Evolutionary conservation across 2,797 vertebrate species (phyloP).

Genomic region (Acipenser transmontanus): DNA sequence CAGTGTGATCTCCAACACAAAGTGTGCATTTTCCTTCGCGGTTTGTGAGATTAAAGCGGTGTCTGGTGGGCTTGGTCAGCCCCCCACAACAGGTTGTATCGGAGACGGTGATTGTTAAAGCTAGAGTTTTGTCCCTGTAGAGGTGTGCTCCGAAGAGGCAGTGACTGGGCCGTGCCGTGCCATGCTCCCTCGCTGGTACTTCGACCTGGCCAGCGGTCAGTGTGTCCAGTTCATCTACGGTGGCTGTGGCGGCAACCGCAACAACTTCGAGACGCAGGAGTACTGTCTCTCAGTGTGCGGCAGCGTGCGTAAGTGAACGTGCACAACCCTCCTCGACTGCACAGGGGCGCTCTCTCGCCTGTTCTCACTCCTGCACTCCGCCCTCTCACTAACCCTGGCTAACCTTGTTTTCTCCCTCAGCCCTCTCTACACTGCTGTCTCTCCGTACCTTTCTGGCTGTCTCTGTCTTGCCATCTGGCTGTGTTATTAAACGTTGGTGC

Average conservation of each 20-base stretch:
- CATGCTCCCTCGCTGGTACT: conserved; percentile 96
- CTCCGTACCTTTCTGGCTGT: conserved; percentile 26
- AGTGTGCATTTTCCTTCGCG: too few relatives aligned
- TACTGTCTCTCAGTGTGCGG: conserved; percentile 97
- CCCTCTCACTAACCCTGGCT: conserved; percentile 23
- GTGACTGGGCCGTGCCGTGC: conserved; percentile 90
- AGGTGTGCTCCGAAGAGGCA: conserved; percentile 91
- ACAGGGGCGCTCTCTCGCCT: conserved; percentile 33
- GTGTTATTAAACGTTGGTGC: too few relatives aligned
- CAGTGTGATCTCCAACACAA: too few relatives aligned
- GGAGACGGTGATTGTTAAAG: too few relatives aligned
- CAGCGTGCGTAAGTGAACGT: conserved; percentile 86
- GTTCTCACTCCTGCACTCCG: conserved; percentile 20
- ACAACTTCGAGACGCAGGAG: conserved; percentile 97
- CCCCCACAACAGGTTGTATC: too few relatives aligned
- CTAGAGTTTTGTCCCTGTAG: conserved; percentile 43
- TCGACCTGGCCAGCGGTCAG: conserved; percentile 82
- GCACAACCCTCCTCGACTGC: conserved; percentile 32
- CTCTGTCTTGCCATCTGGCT: conserved; percentile 1
- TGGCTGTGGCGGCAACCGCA: conserved; percentile 95
- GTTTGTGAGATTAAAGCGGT: too few relatives aligned
- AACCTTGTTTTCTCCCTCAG: conserved; percentile 28
- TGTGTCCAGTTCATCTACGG: conserved; percentile 96
- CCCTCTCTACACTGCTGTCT: conserved; percentile 32
- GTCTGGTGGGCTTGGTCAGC: too few relatives aligned